Conservation (phyloP, 2,888 invertebrate genomes). For the Sarcophaga rosellei region DNA sequence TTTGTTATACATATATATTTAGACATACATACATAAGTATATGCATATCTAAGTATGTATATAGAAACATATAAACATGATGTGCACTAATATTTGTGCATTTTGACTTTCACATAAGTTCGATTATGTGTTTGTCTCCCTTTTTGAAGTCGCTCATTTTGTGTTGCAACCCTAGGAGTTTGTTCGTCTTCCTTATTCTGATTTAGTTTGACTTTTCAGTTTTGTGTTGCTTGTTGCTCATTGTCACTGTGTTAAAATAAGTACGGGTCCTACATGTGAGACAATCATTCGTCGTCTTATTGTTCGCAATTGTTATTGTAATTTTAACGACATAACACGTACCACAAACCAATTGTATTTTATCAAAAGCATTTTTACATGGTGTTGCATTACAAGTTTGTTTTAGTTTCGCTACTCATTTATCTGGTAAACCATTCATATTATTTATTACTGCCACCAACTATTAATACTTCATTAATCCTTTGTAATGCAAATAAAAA, state of each 20-base stretch:
- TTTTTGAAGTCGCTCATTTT: slow-evolving; percentile 51
- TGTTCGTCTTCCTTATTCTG: slow-evolving; percentile 55
- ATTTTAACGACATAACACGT: slow-evolving; percentile 22
- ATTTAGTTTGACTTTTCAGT: slow-evolving; percentile 70
- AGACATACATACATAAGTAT: no score
- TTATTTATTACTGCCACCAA: slow-evolving; percentile 25
- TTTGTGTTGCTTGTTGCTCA: slow-evolving; percentile 65
- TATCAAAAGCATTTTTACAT: slow-evolving; percentile 40
- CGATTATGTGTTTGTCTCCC: slow-evolving; percentile 20
- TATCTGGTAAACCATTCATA: background rate
- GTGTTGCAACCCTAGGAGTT: slow-evolving; percentile 59
- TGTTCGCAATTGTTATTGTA: slow-evolving; percentile 22
- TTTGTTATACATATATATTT: slow-evolving; percentile 2
- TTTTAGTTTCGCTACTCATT: slow-evolving; percentile 28
- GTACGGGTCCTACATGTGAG: slow-evolving; percentile 47
- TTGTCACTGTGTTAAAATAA: slow-evolving; percentile 55
- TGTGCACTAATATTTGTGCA: background rate
- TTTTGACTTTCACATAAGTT: slow-evolving; percentile 23
- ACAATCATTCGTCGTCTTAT: slow-evolving; percentile 38
- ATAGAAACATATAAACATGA: background rate
- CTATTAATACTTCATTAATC: slow-evolving; percentile 15
- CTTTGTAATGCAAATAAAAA: slow-evolving; percentile 1
- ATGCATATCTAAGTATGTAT: background rate
- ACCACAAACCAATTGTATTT: slow-evolving; percentile 56
- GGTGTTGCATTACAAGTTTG: slow-evolving; percentile 72